Percentiles rank a stretch among this genome's conserved stretches.
These are phyloP conservation scores for Acleris laterana DNA, from an alignment of 2,888 invertebrate species.

Conservation along the genomic window DNA sequence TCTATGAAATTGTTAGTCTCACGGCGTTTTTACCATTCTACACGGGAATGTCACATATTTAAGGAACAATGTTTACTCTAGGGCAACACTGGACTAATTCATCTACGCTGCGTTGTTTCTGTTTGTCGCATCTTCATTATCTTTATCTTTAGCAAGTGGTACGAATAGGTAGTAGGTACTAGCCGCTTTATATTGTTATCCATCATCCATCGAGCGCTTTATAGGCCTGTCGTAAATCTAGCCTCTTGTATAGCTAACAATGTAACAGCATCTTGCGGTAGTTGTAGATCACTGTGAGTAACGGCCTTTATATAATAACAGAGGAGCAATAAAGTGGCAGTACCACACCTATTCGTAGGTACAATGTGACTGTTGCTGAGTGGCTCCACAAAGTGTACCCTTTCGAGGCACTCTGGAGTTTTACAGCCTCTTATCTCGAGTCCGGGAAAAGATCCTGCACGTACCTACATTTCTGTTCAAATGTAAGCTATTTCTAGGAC, in stretches of 20 bases:
- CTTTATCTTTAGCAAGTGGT: background rate
- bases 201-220: constrained; percentile 16
- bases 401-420: constrained; percentile 21
- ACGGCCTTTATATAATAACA: constrained; percentile 27
- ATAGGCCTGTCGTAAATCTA: constrained; percentile 19
- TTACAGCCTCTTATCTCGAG: constrained; percentile 28
- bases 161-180: background rate
- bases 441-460: constrained; percentile 6
- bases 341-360: constrained; percentile 7
- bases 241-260: constrained; percentile 12
- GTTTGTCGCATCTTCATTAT: background rate
- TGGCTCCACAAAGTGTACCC: constrained; percentile 25
- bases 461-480: background rate
- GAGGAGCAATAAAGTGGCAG: constrained; percentile 24
- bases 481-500: background rate
- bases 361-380: constrained; percentile 28
- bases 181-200: background rate
- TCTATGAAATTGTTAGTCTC: constrained; percentile 21
- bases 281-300: constrained; percentile 33
- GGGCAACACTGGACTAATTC: constrained; percentile 4
- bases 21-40: constrained; percentile 3
- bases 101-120: background rate
- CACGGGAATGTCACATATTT: constrained; percentile 5
- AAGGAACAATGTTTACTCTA: constrained; percentile 7
- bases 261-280: constrained; percentile 29